A percentile compares a stretch with the other conserved stretches of the same genome.
These are phyloP conservation scores for Eustalomyia histrio DNA, from an alignment of 2,888 invertebrate species.

Conservation along the genomic window DNA sequence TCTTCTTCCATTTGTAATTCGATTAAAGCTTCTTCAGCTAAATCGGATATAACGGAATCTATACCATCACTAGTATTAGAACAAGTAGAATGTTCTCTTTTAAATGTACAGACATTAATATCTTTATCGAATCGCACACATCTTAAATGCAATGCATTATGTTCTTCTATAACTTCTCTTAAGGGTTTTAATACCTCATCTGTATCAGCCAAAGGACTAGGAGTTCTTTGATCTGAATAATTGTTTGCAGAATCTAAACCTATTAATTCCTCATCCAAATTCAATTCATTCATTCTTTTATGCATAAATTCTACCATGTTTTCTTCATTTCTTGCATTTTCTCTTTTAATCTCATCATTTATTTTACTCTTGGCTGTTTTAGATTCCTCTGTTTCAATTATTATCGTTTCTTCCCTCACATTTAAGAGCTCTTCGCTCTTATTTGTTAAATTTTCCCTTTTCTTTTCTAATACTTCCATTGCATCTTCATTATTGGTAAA, in stretches of 20 bases:
- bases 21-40: constrained; percentile 75
- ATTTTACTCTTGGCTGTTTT: background rate
- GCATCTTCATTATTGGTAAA: background rate
- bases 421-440: background rate
- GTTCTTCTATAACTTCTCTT: constrained; percentile 56
- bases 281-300: constrained; percentile 32
- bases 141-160: constrained; percentile 28
- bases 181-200: constrained; percentile 72
- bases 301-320: constrained; percentile 51
- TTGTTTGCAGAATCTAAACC: background rate
- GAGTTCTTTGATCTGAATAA: constrained; percentile 63
- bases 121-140: constrained; percentile 74
- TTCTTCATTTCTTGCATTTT: constrained; percentile 59
- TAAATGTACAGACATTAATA: constrained; percentile 67
- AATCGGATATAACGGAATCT: constrained; percentile 76
- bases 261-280: constrained; percentile 10
- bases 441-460: background rate
- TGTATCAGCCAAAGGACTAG: constrained; percentile 71
- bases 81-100: constrained; percentile 71
- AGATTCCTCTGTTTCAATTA: background rate
- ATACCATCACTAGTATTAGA: constrained; percentile 77
- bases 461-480: background rate
- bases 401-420: background rate
- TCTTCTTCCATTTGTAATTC: constrained; percentile 74
- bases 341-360: background rate